Conservation (phyloP, 2,797 vertebrate genomes). For the Enoplosus armatus region DNA sequence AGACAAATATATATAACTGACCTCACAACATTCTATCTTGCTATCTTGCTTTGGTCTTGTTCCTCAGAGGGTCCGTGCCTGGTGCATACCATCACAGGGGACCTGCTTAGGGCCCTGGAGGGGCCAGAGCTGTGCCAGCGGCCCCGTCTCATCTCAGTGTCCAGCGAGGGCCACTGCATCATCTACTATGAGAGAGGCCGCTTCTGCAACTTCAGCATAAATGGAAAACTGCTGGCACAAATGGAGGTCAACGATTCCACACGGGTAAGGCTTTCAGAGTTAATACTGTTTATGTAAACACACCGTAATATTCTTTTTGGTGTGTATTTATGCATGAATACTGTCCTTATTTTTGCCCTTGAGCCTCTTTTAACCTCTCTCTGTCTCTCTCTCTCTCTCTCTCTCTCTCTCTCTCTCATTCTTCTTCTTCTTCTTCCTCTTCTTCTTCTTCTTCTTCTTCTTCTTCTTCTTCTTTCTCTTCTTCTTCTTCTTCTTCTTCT, state of each 20-base stretch:
- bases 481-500: neutral
- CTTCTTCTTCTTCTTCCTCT: too few species aligned
- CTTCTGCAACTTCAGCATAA: constrained; percentile 99
- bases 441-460: too few species aligned
- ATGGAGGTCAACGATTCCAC: constrained; percentile 99
- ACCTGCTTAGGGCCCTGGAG: constrained; percentile 93
- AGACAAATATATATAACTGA: neutral
- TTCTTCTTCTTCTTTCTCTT: neutral
- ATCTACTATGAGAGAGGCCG: constrained; percentile 98
- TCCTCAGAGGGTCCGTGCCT: constrained; percentile 94
- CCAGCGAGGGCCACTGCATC: constrained; percentile 97
- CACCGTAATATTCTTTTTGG: too few species aligned
- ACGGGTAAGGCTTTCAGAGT: constrained; percentile 85
- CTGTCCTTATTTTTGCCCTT: neutral
- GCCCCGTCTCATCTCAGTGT: constrained; percentile 94
- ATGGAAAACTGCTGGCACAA: constrained; percentile 97
- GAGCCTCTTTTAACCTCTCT: neutral
- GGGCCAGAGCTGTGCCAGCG: constrained; percentile 93
- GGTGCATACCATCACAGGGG: constrained; percentile 96
- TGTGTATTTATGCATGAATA: neutral
- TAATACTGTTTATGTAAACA: neutral
- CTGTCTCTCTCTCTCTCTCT: neutral
- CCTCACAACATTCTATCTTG: neutral
- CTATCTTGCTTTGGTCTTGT: neutral
- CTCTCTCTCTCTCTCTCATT: too few species aligned